A percentile compares a stretch with the other conserved stretches of the same genome.
phyloP scores from a whole-genome alignment of 2,113 vertebrate genomes.

The Proteles cristata region DNA sequence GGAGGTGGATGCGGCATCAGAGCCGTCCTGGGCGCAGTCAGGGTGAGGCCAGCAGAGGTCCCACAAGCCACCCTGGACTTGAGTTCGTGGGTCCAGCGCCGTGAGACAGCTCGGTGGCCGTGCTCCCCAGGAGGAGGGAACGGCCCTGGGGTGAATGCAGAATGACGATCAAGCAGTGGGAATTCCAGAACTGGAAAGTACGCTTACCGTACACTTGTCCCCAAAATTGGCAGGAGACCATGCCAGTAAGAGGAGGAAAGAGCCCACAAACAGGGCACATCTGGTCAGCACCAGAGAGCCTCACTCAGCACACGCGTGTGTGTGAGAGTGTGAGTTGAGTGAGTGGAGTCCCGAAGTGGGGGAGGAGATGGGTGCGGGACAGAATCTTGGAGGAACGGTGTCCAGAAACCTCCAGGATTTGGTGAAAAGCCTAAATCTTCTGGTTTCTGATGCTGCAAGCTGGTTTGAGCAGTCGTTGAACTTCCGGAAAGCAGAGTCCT shows the following conservation, averaged over 20 bases:
- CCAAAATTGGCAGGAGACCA: no score
- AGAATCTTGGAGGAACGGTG: no score
- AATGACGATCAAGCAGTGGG: accelerated
- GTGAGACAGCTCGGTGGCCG: neutral
- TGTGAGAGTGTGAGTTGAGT: no score
- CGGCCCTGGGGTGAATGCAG: neutral
- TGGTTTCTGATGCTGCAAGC: neutral
- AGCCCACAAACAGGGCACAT: neutral
- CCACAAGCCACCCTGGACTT: neutral
- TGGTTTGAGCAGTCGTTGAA: neutral
- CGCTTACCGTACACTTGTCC: neutral
- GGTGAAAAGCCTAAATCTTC: neutral
- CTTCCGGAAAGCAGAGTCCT: no score
- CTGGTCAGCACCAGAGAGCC: no score
- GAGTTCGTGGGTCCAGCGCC: neutral
- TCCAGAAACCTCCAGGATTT: neutral
- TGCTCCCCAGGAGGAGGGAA: neutral
- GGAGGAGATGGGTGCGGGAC: no score
- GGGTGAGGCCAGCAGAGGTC: neutral
- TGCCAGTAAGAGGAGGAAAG: neutral
- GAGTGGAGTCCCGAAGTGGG: no score
- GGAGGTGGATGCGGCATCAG: accelerated
- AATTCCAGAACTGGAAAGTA: neutral
- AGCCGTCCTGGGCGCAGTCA: accelerated
- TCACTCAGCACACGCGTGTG: no score